These are phyloP conservation scores for Notiomystis cincta DNA, from an alignment of 2,113 vertebrate genomes.

Conservation along the genomic window DNA sequence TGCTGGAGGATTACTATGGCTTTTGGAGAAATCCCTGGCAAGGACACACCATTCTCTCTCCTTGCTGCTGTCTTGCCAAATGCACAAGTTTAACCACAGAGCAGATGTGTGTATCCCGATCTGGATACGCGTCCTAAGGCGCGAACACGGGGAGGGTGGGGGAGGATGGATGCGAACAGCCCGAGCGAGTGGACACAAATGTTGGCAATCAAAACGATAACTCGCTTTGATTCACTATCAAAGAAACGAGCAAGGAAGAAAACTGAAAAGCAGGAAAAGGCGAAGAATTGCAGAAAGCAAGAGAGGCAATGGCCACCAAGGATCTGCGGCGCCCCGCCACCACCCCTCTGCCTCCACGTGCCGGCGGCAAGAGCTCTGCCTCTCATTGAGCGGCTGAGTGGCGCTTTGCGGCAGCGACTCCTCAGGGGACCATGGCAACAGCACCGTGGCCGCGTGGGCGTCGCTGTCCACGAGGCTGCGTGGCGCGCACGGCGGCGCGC, in stretches of 20 bases:
- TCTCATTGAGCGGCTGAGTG: accelerated
- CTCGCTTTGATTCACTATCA: neutral
- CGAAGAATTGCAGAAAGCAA: neutral
- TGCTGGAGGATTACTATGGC: neutral
- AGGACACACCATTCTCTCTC: neutral
- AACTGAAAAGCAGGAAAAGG: neutral
- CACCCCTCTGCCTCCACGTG: accelerated
- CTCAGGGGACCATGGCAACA: too few relatives aligned
- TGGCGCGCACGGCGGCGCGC: too few relatives aligned
- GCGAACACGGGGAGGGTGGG: accelerated
- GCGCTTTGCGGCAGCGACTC: neutral
- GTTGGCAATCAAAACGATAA: accelerated
- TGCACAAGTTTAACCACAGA: neutral
- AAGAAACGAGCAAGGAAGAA: neutral
- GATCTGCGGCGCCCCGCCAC: accelerated
- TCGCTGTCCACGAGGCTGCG: too few relatives aligned
- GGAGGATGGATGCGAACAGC: accelerated
- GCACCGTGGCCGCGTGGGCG: too few relatives aligned
- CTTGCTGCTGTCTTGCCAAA: neutral
- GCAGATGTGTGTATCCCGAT: neutral
- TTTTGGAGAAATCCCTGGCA: neutral
- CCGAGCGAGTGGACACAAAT: accelerated
- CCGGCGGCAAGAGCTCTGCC: accelerated
- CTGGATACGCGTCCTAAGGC: neutral
- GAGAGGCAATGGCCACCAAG: too few relatives aligned